A percentile compares a stretch with the other conserved stretches of the same genome.
Conservation (phyloP, 2,888 invertebrate genomes). For the Entomobrya multifasciata region DNA sequence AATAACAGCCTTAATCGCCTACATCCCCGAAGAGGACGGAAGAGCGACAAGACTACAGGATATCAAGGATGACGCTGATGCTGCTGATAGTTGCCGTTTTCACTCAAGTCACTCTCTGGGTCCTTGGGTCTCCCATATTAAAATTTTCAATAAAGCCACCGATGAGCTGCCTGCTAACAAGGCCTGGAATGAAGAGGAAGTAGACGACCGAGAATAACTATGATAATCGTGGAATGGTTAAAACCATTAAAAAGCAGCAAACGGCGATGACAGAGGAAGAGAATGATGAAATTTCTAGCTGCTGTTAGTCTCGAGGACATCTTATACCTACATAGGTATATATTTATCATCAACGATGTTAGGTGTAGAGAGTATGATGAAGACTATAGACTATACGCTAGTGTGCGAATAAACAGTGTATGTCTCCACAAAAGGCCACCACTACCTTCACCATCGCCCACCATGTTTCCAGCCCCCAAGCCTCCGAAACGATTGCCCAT, state of each 20-base stretch:
- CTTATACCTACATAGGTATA: too few relatives aligned
- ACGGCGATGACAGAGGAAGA: not conserved
- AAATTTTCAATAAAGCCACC: slow-evolving; percentile 31
- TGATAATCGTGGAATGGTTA: not conserved
- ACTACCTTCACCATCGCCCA: not conserved
- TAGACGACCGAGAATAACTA: not conserved
- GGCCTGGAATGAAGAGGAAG: slow-evolving; percentile 1
- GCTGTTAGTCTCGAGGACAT: too few relatives aligned
- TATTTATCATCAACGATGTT: not conserved
- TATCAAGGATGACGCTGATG: not conserved
- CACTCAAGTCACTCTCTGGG: too few relatives aligned
- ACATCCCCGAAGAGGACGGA: not conserved
- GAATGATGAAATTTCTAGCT: not conserved
- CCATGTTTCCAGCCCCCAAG: not conserved
- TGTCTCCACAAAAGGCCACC: too few relatives aligned
- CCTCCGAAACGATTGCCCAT: too few relatives aligned
- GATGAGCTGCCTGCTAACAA: not conserved
- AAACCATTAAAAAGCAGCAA: not conserved
- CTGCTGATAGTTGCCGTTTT: slow-evolving; percentile 1
- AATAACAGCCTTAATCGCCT: slow-evolving; percentile 31
- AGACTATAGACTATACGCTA: too few relatives aligned
- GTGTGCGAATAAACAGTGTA: too few relatives aligned
- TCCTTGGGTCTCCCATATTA: not conserved
- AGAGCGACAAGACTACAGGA: not conserved
- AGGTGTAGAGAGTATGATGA: too few relatives aligned